phyloP scores from a whole-genome alignment of 1,140 invertebrate species.

The Leptonema lineaticorne region DNA sequence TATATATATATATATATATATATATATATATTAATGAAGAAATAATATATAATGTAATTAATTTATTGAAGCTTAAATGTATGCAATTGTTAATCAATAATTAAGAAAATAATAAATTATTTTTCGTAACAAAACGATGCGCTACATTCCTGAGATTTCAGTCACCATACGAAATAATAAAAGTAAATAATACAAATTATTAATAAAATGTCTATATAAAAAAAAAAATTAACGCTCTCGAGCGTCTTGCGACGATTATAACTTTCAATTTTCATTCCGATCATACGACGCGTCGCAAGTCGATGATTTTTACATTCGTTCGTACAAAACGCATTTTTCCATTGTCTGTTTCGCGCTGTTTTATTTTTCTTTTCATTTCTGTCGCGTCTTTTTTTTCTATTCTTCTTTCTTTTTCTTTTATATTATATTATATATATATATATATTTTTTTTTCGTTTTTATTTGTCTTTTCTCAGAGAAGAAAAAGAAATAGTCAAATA shows the following conservation, averaged over 20 bases:
- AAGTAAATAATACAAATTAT: no score
- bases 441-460: no score
- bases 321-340: neutral
- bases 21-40: no score
- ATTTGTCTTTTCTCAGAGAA: no score
- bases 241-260: neutral
- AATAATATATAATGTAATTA: no score
- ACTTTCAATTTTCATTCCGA: conserved; percentile 12
- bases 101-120: no score
- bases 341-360: neutral
- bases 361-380: neutral
- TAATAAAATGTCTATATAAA: no score
- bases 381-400: neutral
- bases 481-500: no score
- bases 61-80: no score
- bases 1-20: no score
- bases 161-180: neutral
- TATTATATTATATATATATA: neutral
- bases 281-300: conserved; percentile 8
- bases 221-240: conserved; percentile 5
- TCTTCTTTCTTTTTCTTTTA: neutral
- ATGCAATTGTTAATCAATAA: no score
- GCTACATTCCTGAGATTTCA: neutral
- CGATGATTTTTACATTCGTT: neutral
- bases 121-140: no score